Percentiles rank a stretch among this genome's conserved stretches.
These are phyloP conservation scores for Metaphire vulgaris DNA, from an alignment of 1,140 invertebrate genomes.

Conservation along the genomic window DNA sequence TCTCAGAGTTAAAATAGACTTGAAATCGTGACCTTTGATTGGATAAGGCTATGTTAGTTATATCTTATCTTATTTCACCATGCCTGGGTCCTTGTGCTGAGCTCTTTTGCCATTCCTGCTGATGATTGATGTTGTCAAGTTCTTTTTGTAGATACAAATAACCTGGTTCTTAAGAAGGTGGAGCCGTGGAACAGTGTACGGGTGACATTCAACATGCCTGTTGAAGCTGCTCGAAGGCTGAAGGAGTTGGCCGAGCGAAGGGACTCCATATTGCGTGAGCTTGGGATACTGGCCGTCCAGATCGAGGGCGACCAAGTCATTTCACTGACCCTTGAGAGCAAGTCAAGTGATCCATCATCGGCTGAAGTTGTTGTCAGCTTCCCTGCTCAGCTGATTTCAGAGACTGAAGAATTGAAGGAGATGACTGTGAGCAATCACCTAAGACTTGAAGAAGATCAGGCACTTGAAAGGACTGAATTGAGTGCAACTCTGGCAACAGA, in stretches of 20 bases:
- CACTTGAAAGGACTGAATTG: too few relatives aligned
- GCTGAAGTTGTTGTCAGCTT: not conserved
- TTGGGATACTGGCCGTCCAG: slow-evolving; percentile 91
- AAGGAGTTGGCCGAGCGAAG: slow-evolving; percentile 82
- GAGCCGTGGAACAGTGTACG: slow-evolving; percentile 97
- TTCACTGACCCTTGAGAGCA: slow-evolving; percentile 72
- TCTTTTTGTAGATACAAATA: slow-evolving; percentile 42
- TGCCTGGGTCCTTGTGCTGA: too few relatives aligned
- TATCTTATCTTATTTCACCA: too few relatives aligned
- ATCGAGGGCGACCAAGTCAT: slow-evolving; percentile 89
- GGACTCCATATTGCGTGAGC: slow-evolving; percentile 72
- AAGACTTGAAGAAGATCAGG: too few relatives aligned
- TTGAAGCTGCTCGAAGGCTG: slow-evolving; percentile 81
- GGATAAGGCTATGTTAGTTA: too few relatives aligned
- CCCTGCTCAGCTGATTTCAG: not conserved
- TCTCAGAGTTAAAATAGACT: too few relatives aligned
- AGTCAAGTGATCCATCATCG: not conserved
- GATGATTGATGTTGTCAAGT: slow-evolving; percentile 63
- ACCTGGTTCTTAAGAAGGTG: slow-evolving; percentile 65
- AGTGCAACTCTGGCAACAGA: too few relatives aligned
- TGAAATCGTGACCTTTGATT: too few relatives aligned
- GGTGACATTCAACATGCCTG: slow-evolving; percentile 90
- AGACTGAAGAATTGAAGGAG: too few relatives aligned
- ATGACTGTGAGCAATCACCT: too few relatives aligned
- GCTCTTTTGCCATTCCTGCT: too few relatives aligned